These are phyloP conservation scores for Drosophila lowei DNA, from an alignment of 1,140 invertebrate species.

Conservation along the genomic window DNA sequence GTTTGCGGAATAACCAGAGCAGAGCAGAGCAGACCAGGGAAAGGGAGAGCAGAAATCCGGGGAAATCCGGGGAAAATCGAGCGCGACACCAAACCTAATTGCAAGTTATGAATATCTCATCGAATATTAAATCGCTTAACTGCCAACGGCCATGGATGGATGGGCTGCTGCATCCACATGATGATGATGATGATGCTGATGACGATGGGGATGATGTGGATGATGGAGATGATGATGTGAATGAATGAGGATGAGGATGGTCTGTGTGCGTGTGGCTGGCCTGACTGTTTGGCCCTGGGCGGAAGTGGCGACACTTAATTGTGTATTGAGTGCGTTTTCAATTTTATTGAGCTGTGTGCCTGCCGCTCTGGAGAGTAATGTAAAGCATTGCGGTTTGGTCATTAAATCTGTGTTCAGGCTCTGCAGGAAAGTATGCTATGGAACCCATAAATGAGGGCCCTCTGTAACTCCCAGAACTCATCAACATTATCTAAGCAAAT, in stretches of 20 bases:
- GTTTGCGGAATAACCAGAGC: slow-evolving; percentile 33
- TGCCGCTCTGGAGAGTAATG: not conserved
- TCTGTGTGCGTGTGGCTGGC: slow-evolving; percentile 3
- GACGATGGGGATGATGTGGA: slow-evolving; percentile 4
- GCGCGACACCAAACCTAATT: slow-evolving; percentile 56
- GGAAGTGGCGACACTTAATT: slow-evolving; percentile 61
- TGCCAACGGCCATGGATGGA: slow-evolving; percentile 9
- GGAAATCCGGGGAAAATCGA: slow-evolving; percentile 4
- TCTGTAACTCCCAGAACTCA: slow-evolving; percentile 20
- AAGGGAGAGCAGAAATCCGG: slow-evolving; percentile 3
- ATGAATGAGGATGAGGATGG: slow-evolving; percentile 19
- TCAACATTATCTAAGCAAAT: slow-evolving; percentile 34
- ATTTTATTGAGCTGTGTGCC: slow-evolving; percentile 43
- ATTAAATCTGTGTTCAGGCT: slow-evolving; percentile 16
- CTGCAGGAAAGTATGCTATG: slow-evolving; percentile 36
- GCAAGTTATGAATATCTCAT: slow-evolving; percentile 73
- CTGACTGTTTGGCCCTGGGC: slow-evolving; percentile 21
- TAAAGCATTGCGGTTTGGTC: slow-evolving; percentile 24
- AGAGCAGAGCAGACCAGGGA: slow-evolving; percentile 16
- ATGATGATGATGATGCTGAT: slow-evolving; percentile 14
- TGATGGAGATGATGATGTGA: slow-evolving; percentile 3
- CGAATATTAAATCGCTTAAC: slow-evolving; percentile 62
- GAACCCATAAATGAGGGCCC: not conserved
- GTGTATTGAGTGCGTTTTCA: slow-evolving; percentile 58
- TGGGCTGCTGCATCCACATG: slow-evolving; percentile 7